Evolutionary conservation across 2,888 invertebrate genomes (phyloP).

Genomic region (Drosophila atripex): DNA sequence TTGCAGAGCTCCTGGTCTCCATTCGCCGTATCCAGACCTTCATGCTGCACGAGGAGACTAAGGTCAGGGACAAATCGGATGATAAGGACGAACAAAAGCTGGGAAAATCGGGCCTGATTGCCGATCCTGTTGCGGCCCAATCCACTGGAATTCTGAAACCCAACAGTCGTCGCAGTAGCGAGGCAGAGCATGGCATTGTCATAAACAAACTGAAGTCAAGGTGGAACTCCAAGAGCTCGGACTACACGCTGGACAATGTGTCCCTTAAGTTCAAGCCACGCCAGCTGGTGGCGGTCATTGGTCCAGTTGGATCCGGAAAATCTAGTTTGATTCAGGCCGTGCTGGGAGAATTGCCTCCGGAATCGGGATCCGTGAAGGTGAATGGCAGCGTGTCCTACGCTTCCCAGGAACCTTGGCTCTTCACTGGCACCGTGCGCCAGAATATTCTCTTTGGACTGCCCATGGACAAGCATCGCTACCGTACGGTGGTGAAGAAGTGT

Average conservation of each 20-base stretch:
- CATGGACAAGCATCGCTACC: conserved; percentile 86
- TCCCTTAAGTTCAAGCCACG: conserved; percentile 87
- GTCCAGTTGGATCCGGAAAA: conserved; percentile 90
- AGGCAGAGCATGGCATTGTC: conserved; percentile 84
- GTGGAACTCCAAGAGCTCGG: conserved; percentile 87
- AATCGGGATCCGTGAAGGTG: conserved; percentile 85
- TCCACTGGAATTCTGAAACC: conserved; percentile 70
- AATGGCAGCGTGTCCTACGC: conserved; percentile 89
- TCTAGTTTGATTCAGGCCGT: conserved; percentile 85
- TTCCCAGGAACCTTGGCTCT: conserved; percentile 94
- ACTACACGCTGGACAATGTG: conserved; percentile 88
- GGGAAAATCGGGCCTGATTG: conserved; percentile 54
- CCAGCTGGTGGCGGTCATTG: conserved; percentile 88
- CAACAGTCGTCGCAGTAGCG: conserved; percentile 57
- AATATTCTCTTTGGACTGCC: conserved; percentile 87
- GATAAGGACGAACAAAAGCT: conserved; percentile 62
- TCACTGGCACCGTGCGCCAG: conserved; percentile 87
- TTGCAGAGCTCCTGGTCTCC: conserved; percentile 87
- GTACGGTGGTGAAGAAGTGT: conserved; percentile 85
- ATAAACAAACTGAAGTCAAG: conserved; percentile 88
- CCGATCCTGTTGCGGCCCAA: conserved; percentile 61
- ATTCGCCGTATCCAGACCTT: conserved; percentile 86
- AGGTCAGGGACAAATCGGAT: conserved; percentile 79
- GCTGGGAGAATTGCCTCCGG: conserved; percentile 85
- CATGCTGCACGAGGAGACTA: conserved; percentile 87